Evolutionary conservation across 2,888 invertebrate species (phyloP), one percentile per base, ranked within the genome.

Genomic region (Cryptosula pallasiana): DNA sequence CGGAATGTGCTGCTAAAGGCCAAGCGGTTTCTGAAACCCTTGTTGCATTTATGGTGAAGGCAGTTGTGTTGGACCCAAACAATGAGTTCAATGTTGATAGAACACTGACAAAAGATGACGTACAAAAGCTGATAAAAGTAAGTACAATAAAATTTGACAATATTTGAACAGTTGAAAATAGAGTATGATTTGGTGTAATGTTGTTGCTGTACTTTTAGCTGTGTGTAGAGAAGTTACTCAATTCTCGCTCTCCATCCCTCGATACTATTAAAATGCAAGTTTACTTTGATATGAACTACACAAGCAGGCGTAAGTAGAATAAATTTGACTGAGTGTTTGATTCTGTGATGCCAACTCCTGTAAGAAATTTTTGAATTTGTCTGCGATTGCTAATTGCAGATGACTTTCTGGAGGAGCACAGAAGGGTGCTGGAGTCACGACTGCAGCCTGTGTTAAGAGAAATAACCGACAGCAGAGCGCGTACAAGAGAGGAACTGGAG

Each of bases 241-340:
- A 84, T 75, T 76, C 76, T 1, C 75, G 79, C 35, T 83, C 84
- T 23, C 83, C 84, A 69, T 78, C 85, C 16, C 76, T 85, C 72
- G 85, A 85, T 73, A 85, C 85, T 20, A 82, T 85, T 58, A 85
- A 85, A 75, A 84, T 85, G 84, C 85, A 85, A 75, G 85, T 85
- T 1, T 85, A 84, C 75, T 85, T 85, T 78, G 85, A 85, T 73
- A 84, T 85, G 84, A 85, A 85, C 76, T 85, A 85, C 76, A 84
- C 84, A 2, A 82, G 82, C 32, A 78, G 84, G 81, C 76, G 83
- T 83, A 73, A 78, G 77, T 75, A 58, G n/a, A n/a, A n/a, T n/a
- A n/a, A n/a, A n/a, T n/a, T n/a, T n/a, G n/a, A n/a, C n/a, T n/a
- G n/a, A n/a, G n/a, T n/a, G n/a, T n/a, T n/a, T n/a, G n/a, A n/a